Evolutionary conservation across 2,888 invertebrate species (phyloP).

Genomic region (Cantharis lateralis): DNA sequence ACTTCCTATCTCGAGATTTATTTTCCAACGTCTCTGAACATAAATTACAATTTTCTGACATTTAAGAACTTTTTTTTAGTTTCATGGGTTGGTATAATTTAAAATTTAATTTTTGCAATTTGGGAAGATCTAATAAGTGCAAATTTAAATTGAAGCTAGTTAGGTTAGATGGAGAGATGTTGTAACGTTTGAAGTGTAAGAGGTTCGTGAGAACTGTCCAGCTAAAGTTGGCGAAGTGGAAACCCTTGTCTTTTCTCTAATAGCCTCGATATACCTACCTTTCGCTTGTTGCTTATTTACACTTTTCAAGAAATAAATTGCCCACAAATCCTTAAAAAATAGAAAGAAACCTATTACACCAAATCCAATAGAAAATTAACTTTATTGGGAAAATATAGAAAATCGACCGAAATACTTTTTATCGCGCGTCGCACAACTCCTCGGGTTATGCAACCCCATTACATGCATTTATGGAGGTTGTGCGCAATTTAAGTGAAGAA

Average conservation of each 20-base stretch:
- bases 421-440: neutral
- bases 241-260: constrained; percentile 35
- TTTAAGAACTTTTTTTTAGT: neutral
- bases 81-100: neutral
- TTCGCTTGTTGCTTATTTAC: constrained; percentile 19
- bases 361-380: neutral
- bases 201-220: constrained; percentile 29
- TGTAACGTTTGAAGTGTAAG: neutral
- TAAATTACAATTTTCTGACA: constrained; percentile 4
- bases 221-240: constrained; percentile 33
- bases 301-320: constrained; percentile 21
- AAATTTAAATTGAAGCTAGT: neutral
- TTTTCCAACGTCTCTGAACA: constrained; percentile 1
- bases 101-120: neutral
- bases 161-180: neutral
- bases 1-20: constrained; percentile 15
- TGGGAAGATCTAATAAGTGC: neutral
- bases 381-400: neutral
- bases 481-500: too few relatives aligned
- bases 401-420: neutral
- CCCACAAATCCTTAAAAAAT: constrained; percentile 18
- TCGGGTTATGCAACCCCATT: too few relatives aligned
- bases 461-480: too few relatives aligned
- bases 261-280: constrained; percentile 29
- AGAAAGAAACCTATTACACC: constrained; percentile 8